Base-by-base conservation (phyloP, 2,113 vertebrate species). In the Myodes glareolus region DNA sequence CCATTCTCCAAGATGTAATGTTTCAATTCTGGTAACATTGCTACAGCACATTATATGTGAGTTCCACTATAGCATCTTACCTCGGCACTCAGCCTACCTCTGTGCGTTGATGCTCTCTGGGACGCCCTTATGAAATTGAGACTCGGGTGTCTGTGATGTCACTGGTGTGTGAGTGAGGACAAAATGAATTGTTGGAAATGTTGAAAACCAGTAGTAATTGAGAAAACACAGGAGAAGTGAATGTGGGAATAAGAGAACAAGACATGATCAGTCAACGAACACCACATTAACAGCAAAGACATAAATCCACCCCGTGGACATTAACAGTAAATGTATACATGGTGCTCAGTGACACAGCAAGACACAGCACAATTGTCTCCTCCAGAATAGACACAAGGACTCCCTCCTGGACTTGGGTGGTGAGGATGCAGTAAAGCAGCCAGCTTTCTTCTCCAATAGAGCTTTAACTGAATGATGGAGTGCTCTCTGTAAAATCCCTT, bases 201-300 rank as follows among this genome's bases (percentile, higher is more conserved):
- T 58, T 58, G 12, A 21, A 2, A 14, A 45, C 13, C 0, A 0
- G 31, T 72, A 0, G 29, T 19, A 63, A 19, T 2, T n/a, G 12
- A 1, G 81, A 85, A 86, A 45, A 36, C 17, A 21, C 36, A 68
- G 31, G 77, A 31, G 31, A 87, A 92, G 42, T 5, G 10, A 27
- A 52, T 77, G 3, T 16, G 9, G 19, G 52, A 17, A 8, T n/a
- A 50, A 58, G 23, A 50, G 50, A n/a, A 42, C 75, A 95, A 73
- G 68, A 39, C 36, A 10, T 55, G 9, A 7, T 36, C 45, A 17
- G 9, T 2, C 45, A 36, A 39, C 16, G 58, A 42, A 75, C 63
- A 33, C 65, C 14, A 16, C 29, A 85, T 5, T 16, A 31, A 52
- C 5, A 23, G 5, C 3, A 23, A 84, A 52, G 36, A 12, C 31